Percentiles rank a stretch among this genome's conserved stretches.
phyloP scores from a whole-genome alignment of 2,888 invertebrate genomes.

The Drosophila mayaguana region DNA sequence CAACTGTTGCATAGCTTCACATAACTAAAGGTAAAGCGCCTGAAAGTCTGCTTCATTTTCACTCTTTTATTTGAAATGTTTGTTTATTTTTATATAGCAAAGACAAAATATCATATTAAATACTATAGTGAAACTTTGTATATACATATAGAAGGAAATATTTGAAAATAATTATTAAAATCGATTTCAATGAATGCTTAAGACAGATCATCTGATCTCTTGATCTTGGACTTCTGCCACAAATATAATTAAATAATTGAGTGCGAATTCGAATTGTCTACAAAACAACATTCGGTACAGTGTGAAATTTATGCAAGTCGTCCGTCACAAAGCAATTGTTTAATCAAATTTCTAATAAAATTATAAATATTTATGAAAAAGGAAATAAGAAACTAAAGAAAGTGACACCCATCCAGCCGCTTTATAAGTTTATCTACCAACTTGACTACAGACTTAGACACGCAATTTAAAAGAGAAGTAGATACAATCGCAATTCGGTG shows the following conservation, averaged over 20 bases:
- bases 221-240: not conserved
- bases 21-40: not conserved
- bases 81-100: too few relatives aligned
- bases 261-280: not conserved
- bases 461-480: conserved; percentile 49
- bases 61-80: not conserved
- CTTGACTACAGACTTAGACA: conserved; percentile 37
- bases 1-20: conserved; percentile 38
- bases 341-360: conserved; percentile 12
- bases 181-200: not conserved
- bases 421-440: conserved; percentile 31
- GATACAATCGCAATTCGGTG: conserved; percentile 52
- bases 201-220: not conserved
- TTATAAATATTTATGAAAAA: not conserved
- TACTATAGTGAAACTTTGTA: not conserved
- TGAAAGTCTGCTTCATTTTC: not conserved
- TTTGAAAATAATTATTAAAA: not conserved
- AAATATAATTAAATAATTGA: not conserved
- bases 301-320: conserved; percentile 29
- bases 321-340: not conserved
- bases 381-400: not conserved
- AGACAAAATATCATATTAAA: not conserved
- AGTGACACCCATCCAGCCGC: conserved; percentile 31
- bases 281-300: not conserved
- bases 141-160: not conserved